These are phyloP conservation scores for Herpetotheres cachinnans DNA, from an alignment of 2,113 vertebrate genomes.

Conservation along the genomic window DNA sequence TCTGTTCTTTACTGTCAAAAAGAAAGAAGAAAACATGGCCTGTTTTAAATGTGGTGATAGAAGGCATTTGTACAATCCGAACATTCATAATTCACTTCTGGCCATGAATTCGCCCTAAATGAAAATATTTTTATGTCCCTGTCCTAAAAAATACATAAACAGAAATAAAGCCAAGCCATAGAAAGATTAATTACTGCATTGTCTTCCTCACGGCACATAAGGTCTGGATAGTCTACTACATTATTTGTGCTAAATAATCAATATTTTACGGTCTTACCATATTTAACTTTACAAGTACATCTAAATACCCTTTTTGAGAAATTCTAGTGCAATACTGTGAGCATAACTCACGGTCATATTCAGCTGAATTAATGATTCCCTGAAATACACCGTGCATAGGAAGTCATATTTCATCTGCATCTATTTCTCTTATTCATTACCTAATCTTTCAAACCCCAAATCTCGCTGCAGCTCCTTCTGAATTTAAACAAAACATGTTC, in stretches of 20 bases:
- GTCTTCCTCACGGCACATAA: slow-evolving; percentile 66
- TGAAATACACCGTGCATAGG: slow-evolving; percentile 55
- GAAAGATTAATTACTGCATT: slow-evolving; percentile 67
- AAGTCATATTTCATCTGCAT: slow-evolving; percentile 68
- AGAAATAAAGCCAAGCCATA: slow-evolving; percentile 55
- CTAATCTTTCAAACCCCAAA: slow-evolving; percentile 57
- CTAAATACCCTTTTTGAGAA: slow-evolving; percentile 65
- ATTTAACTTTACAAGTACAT: slow-evolving; percentile 68
- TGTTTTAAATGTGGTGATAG: slow-evolving; percentile 38
- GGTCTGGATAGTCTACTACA: slow-evolving; percentile 50
- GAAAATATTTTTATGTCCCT: neutral
- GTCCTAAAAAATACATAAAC: neutral
- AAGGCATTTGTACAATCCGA: slow-evolving; percentile 20
- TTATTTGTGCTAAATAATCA: slow-evolving; percentile 71
- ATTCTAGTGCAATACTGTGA: slow-evolving; percentile 62
- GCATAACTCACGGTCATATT: slow-evolving; percentile 65
- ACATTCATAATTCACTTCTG: slow-evolving; percentile 24
- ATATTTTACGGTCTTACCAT: slow-evolving; percentile 68
- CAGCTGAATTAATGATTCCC: slow-evolving; percentile 70
- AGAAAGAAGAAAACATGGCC: slow-evolving; percentile 18
- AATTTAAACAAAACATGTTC: slow-evolving; percentile 64
- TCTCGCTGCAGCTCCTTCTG: slow-evolving; percentile 32
- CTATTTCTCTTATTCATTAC: slow-evolving; percentile 71
- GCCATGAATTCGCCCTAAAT: slow-evolving; percentile 19
- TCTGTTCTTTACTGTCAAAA: slow-evolving; percentile 47